Percentiles rank a stretch among this genome's conserved stretches.
phyloP scores from a whole-genome alignment of 2,888 invertebrate genomes.

The Tachina grossa region DNA sequence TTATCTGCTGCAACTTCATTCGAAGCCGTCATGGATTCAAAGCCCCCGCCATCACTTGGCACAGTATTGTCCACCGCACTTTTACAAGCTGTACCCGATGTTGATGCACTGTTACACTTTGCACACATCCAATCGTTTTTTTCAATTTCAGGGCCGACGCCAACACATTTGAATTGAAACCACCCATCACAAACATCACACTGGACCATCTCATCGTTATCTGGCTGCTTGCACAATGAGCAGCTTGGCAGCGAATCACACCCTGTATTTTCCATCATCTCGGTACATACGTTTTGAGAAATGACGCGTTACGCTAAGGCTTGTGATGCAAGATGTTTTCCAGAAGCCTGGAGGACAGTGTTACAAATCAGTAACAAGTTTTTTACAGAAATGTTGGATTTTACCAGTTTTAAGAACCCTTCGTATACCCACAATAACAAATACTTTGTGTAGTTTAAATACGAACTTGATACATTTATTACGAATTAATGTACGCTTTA shows the following conservation, averaged over 20 bases:
- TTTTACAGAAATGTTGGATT: not conserved
- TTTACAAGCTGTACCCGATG: not conserved
- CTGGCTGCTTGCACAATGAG: no score
- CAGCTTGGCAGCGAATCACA: no score
- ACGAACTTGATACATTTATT: no score
- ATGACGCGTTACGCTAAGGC: no score
- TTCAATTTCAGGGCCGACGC: not conserved
- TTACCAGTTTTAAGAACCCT: not conserved
- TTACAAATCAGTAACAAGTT: not conserved
- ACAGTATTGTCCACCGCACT: no score
- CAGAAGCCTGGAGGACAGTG: no score
- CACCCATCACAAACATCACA: no score
- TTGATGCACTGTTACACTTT: not conserved
- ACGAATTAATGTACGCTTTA: not conserved
- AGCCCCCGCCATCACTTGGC: not conserved
- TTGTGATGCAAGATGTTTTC: no score
- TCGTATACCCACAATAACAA: slow-evolving; percentile 9
- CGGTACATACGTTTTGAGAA: no score
- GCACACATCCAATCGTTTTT: slow-evolving; percentile 2
- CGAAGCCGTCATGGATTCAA: not conserved
- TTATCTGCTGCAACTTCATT: not conserved
- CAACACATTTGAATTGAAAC: slow-evolving; percentile 18
- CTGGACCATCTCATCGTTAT: no score
- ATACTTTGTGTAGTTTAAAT: no score
- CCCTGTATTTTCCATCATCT: no score